phyloP scores from a whole-genome alignment of 1,140 invertebrate species.

The Caerostris darwini region DNA sequence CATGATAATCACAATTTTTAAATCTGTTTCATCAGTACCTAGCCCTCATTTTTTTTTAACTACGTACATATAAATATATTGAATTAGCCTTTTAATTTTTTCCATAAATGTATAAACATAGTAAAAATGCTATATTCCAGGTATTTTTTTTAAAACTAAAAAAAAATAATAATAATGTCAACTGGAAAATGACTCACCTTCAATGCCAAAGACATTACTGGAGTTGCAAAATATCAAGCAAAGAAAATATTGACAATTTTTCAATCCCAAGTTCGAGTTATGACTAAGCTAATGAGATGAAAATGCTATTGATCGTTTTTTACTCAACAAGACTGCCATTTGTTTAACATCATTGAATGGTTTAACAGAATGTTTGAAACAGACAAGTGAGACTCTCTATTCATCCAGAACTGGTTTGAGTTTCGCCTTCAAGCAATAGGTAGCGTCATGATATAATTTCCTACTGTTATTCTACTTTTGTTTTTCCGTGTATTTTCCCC shows the following conservation, averaged over 20 bases:
- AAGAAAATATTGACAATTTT: not conserved
- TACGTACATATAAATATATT: too few relatives aligned
- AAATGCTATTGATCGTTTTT: constrained; percentile 7
- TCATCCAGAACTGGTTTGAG: constrained; percentile 4
- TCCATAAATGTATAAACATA: too few relatives aligned
- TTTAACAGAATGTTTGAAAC: not conserved
- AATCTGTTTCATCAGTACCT: too few relatives aligned
- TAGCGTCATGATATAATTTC: constrained; percentile 35
- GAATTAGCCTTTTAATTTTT: too few relatives aligned
- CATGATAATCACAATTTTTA: too few relatives aligned
- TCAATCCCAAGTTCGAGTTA: not conserved
- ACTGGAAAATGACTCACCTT: not conserved
- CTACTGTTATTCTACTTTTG: not conserved
- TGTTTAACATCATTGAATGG: not conserved
- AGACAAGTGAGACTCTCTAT: constrained; percentile 14
- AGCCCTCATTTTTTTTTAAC: too few relatives aligned
- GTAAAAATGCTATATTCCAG: too few relatives aligned
- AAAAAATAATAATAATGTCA: not conserved
- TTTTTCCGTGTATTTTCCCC: not conserved
- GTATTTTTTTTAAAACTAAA: too few relatives aligned
- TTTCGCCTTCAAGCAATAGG: not conserved
- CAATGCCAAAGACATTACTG: not conserved
- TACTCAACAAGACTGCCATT: not conserved
- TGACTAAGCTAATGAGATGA: not conserved
- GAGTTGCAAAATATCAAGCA: not conserved